A percentile compares a stretch with the other conserved stretches of the same genome.
phyloP scores from a whole-genome alignment of 1,140 invertebrate species.

The Papilio xuthus region DNA sequence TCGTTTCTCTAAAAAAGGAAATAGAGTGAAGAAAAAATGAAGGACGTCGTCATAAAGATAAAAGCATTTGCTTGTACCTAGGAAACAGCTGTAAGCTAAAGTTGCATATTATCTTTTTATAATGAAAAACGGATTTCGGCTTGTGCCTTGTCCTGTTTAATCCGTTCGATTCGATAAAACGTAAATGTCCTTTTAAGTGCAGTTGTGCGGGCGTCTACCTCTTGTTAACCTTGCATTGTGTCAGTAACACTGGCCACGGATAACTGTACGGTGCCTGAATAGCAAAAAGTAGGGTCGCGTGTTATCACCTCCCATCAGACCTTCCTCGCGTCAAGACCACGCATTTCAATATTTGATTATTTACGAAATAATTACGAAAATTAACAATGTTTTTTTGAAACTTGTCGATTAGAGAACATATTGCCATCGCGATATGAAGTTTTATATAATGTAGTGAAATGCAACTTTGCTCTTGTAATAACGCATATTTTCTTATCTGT shows the following conservation, averaged over 20 bases:
- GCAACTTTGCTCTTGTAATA: not conserved
- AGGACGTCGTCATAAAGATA: slow-evolving; percentile 23
- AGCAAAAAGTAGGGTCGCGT: slow-evolving; percentile 54
- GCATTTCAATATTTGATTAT: not conserved
- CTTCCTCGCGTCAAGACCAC: not conserved
- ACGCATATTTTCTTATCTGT: not conserved
- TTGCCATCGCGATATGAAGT: not conserved
- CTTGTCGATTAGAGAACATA: not conserved
- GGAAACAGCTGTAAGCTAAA: slow-evolving; percentile 51
- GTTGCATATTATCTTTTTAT: slow-evolving; percentile 42
- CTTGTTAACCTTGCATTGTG: slow-evolving; percentile 76
- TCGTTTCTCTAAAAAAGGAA: not conserved
- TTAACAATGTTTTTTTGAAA: not conserved
- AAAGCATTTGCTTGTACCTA: slow-evolving; percentile 53
- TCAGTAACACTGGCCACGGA: slow-evolving; percentile 73
- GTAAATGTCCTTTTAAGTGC: slow-evolving; percentile 71
- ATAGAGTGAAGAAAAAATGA: slow-evolving; percentile 3
- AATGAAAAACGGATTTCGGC: slow-evolving; percentile 54
- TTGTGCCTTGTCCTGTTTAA: slow-evolving; percentile 54
- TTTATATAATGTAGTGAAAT: not conserved
- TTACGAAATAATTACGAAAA: not conserved
- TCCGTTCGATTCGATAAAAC: slow-evolving; percentile 59
- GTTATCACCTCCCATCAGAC: slow-evolving; percentile 18
- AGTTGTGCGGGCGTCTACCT: slow-evolving; percentile 71
- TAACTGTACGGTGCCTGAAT: slow-evolving; percentile 75